Evolutionary conservation across 2,797 vertebrate species (phyloP), one percentile per base, ranked within the genome.

Genomic region (Poeciliopsis gracilis): DNA sequence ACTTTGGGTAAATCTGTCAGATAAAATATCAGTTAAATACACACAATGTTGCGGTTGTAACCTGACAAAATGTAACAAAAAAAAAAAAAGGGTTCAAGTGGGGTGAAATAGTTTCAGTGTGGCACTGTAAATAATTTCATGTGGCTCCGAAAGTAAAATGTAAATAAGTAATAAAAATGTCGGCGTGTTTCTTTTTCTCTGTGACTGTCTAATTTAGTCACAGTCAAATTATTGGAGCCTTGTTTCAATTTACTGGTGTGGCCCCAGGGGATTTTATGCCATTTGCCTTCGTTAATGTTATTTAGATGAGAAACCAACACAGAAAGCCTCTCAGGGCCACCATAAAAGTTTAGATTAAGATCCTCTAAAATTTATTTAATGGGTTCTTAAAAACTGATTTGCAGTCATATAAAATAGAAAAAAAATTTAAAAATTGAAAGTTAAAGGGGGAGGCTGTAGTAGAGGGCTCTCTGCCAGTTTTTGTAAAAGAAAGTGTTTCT

Each of bases 231-330:
- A 86, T 67, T 81, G 69, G 46, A 79, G 67, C 18, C 82, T 88
- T 89, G 80, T 86, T 91, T 86, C 70, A 86, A 81, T 90, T 89
- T 77, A 30, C 71, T 86, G 77, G 74, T 73, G 77, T 41, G 86
- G 76, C 83, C 87, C 75, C 78, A 43, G 79, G 77, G 69, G 81
- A 16, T 73, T 88, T 91, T 28, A 77, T 72, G 38, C 83, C 83
- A 81, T 86, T 76, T 73, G 80, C 79, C 61, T 82, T 82, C 79
- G 69, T 84, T 86, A 81, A 80, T 81, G 63, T 86, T 83, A 86
- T 88, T 91, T 85, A 86, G 81, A 87, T 73, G 63, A 82, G 61
- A 81, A 49, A 63, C 33, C 74, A 87, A 77, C 61, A 75, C 76
- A 82, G 51, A 66, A 77, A 82, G 57, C 59, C 46, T 67, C 85